A percentile compares a stretch with the other conserved stretches of the same genome.
phyloP scores from a whole-genome alignment of 1,140 invertebrate genomes.

The Cydia pomonella region DNA sequence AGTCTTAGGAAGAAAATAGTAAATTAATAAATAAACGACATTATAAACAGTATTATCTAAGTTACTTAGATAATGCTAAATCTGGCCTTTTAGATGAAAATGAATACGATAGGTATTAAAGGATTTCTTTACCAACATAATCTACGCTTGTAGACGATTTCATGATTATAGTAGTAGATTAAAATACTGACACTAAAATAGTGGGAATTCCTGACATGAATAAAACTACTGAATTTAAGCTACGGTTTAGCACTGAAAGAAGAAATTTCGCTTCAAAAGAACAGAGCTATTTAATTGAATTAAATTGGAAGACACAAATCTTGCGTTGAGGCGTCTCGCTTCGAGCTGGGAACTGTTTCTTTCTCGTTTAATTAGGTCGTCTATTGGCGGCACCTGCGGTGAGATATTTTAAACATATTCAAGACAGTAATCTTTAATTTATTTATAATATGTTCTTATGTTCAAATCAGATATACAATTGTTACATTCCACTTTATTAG shows the following conservation, averaged over 20 bases:
- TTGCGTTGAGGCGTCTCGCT: background rate
- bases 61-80: no score
- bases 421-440: background rate
- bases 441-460: no score
- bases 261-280: background rate
- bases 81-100: no score
- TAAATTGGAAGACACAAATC: constrained; percentile 31
- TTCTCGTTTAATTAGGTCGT: constrained; percentile 68
- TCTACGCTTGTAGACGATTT: no score
- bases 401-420: background rate
- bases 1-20: no score
- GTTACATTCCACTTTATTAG: no score
- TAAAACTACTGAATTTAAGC: background rate
- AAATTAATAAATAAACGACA: no score
- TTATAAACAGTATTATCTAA: no score
- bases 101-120: no score
- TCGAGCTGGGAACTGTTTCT: constrained; percentile 47
- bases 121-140: no score
- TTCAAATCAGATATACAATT: no score
- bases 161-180: no score
- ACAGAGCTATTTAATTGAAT: constrained; percentile 23
- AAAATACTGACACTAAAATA: background rate
- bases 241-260: background rate
- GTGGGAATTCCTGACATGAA: background rate
- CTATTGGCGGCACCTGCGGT: constrained; percentile 70